Conservation (phyloP, 2,888 invertebrate species). For the Podabrus alpinus region DNA sequence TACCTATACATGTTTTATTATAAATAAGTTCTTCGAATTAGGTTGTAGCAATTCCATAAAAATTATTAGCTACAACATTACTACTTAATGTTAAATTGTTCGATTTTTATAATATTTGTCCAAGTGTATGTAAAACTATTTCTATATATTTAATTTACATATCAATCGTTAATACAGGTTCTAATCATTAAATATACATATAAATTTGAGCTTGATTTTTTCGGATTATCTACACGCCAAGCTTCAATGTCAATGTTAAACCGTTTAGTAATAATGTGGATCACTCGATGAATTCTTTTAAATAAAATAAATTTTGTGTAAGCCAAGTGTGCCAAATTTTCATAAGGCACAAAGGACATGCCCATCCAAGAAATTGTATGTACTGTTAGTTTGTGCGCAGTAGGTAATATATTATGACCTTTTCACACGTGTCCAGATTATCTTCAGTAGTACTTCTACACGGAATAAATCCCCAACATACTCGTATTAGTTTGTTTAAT, state of each 20-base stretch:
- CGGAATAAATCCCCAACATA: too few species aligned
- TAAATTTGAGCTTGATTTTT: constrained; percentile 8
- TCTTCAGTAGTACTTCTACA: too few species aligned
- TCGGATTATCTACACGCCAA: constrained; percentile 15
- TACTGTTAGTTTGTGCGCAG: too few species aligned
- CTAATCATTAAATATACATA: constrained; percentile 26
- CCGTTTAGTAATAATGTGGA: background rate
- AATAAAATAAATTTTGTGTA: too few species aligned
- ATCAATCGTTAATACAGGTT: constrained; percentile 15
- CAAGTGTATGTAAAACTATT: background rate
- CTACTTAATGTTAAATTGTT: background rate
- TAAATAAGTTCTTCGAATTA: background rate
- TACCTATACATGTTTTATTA: background rate
- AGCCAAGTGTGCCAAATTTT: too few species aligned
- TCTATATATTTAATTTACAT: constrained; percentile 11
- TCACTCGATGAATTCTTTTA: too few species aligned
- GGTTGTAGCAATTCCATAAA: background rate
- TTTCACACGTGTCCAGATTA: too few species aligned
- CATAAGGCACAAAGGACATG: too few species aligned
- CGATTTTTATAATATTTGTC: background rate
- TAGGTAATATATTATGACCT: too few species aligned
- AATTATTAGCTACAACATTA: background rate
- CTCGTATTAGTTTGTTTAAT: too few species aligned
- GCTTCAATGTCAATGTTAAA: constrained; percentile 17
- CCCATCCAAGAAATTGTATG: too few species aligned